Base-by-base conservation (phyloP, 2,797 vertebrate genomes). In the Perodicticus potto region DNA sequence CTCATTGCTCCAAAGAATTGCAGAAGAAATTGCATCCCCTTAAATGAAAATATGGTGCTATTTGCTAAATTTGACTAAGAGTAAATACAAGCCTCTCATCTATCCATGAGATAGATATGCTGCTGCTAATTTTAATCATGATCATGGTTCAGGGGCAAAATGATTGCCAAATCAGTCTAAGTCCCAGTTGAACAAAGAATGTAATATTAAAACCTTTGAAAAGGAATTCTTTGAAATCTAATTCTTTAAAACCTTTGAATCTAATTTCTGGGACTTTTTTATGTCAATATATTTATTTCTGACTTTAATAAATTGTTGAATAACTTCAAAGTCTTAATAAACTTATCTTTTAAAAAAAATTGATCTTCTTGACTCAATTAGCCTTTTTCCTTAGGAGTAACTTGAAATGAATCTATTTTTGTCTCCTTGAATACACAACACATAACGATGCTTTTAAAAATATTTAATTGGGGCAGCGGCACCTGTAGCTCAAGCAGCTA, bases 301-400 rank as follows among this genome's bases (percentile, higher is more conserved):
- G 4, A 82, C 32, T 34, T 69, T 16, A 87, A 73, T 80, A 92
- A 70, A 89, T 87, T 72, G 55, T 95, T 91, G 96, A 93, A 34
- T 84, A 65, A 86, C 40, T 61, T 94, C 40, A 86, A 80, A 80
- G 20, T 89, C 91, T 94, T 93, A 96, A 97, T 94, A 94, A 94
- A 95, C 53, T 19, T 61, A 22, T 83, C 34, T 63, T 96, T 88
- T 34, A 34, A 84, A 40, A 84, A 69, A 49, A n/a, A 4, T 69
- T 72, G 40, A 10, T 87, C 89, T 87, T 92, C 27, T 67, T 59
- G 16, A 70, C 70, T 96, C 29, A 70, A 0, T 87, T 82, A 80
- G 45, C 55, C 40, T 73, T 37, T 91, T 12, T 93, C 95, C 53
- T 83, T 93, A 74, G 43, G 53, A 91, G 9, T 89, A 84, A 59